Evolutionary conservation across 2,888 invertebrate genomes (phyloP).

Genomic region (Imbricaverruca yamaguchii): DNA sequence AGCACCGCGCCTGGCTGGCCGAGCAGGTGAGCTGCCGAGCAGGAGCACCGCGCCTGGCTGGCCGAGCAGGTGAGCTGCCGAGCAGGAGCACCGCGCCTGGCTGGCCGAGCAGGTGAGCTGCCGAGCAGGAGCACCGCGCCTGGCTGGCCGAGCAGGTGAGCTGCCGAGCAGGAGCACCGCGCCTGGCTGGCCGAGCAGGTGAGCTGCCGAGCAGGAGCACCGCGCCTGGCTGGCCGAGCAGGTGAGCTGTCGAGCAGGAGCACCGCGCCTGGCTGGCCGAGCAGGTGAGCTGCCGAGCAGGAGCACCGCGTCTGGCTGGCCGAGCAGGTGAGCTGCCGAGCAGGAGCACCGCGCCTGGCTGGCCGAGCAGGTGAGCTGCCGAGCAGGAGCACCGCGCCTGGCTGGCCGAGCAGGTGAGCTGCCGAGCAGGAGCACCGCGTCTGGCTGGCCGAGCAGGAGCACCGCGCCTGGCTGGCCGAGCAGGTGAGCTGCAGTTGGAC

Average conservation of each 20-base stretch:
- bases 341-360: slow-evolving; percentile 63
- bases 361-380: slow-evolving; percentile 50
- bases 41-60: slow-evolving; percentile 61
- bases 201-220: slow-evolving; percentile 55
- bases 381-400: slow-evolving; percentile 62
- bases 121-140: slow-evolving; percentile 59
- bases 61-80: slow-evolving; percentile 51
- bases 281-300: slow-evolving; percentile 49
- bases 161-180: slow-evolving; percentile 57
- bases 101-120: slow-evolving; percentile 51
- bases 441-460: slow-evolving; percentile 62
- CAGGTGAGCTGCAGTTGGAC: slow-evolving; percentile 44
- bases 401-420: slow-evolving; percentile 52
- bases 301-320: slow-evolving; percentile 62
- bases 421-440: too few species aligned
- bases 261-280: slow-evolving; percentile 59
- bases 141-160: slow-evolving; percentile 55
- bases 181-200: slow-evolving; percentile 57
- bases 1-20: slow-evolving; percentile 59
- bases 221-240: slow-evolving; percentile 57
- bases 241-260: slow-evolving; percentile 55
- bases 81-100: slow-evolving; percentile 62
- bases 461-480: slow-evolving; percentile 57
- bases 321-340: slow-evolving; percentile 50
- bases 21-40: slow-evolving; percentile 51